Evolutionary conservation across 2,888 invertebrate species (phyloP), one percentile per base, ranked within the genome.

Genomic region (Corbicula japonica): DNA sequence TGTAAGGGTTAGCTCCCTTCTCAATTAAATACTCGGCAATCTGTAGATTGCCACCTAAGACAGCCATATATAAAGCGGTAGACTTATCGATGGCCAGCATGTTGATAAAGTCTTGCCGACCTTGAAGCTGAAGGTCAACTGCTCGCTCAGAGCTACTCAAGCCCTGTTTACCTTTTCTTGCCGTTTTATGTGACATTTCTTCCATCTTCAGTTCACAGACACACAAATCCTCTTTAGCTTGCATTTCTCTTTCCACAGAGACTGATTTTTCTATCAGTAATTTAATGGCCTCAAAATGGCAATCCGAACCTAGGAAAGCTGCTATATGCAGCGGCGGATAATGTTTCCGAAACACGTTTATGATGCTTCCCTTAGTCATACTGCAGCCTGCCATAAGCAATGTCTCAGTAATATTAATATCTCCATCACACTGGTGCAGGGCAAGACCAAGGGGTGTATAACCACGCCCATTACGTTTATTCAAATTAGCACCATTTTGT

Each of bases 1-100:
- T 60, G 41, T 69, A 48, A 6, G 83, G 83, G 58, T 86, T 79
- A 2, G 85, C 87, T n/a, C 87, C 87, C 28, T 66, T 70, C 3
- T 69, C 54, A n/a, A 85, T 62, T 21, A 87, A 74, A 61, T 79
- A 80, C 56, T 81, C 52, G 2, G 85, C 81, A 30, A 85, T 78
- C 15, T 79, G 44, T 1, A 85, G 12, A 48, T 81, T 81, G 10
- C 85, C 86, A 15, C 84, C 82, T 41, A 80, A 76, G 8, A 82
- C 85, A 1, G 87, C 80, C 85, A 86, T 86, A 34, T 84, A 77
- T n/a, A 87, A 62, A 18, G 85, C 84, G 52, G 86, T 83, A 3
- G 84, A 83, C 3, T 76, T 79, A 60, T 85, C 84, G 1, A 80
- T 26, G 15, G 86, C 84, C 48, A 75, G 72, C 21, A 73, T 71